A percentile compares a stretch with the other conserved stretches of the same genome.
Conservation (phyloP, 2,888 invertebrate species). For the Chrysodeixis includens region DNA sequence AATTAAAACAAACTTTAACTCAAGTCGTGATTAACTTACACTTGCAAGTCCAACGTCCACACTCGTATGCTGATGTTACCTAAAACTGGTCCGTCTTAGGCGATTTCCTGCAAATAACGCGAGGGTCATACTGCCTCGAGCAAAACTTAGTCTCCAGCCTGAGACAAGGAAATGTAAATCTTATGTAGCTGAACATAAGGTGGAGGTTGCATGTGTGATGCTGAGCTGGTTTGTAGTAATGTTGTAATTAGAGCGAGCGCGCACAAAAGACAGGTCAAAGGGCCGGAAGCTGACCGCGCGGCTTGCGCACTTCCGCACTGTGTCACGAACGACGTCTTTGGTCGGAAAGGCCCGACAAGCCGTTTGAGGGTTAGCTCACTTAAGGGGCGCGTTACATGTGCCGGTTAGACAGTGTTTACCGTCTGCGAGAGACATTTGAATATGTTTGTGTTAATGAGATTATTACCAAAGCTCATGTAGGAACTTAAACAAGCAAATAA, state of each 20-base stretch:
- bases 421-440: background rate
- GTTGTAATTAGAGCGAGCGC: constrained; percentile 78
- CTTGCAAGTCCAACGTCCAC: constrained; percentile 31
- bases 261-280: constrained; percentile 83
- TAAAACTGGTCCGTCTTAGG: constrained; percentile 76
- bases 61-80: constrained; percentile 53
- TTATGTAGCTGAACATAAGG: constrained; percentile 57
- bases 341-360: constrained; percentile 68
- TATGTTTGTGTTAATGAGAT: constrained; percentile 2
- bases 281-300: constrained; percentile 85
- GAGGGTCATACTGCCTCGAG: constrained; percentile 68
- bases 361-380: constrained; percentile 66
- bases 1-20: constrained; percentile 40
- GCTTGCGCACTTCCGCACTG: constrained; percentile 78
- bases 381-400: constrained; percentile 45
- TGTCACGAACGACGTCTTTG: constrained; percentile 77
- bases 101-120: constrained; percentile 76
- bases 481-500: background rate
- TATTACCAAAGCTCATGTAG: background rate
- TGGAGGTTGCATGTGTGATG: constrained; percentile 18
- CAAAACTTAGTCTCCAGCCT: constrained; percentile 49
- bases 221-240: constrained; percentile 58
- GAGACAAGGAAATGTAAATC: constrained; percentile 61
- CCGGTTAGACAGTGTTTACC: background rate
- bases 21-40: constrained; percentile 33